Conservation (phyloP, 2,888 invertebrate species). For the Caenorhabditis sp. region DNA sequence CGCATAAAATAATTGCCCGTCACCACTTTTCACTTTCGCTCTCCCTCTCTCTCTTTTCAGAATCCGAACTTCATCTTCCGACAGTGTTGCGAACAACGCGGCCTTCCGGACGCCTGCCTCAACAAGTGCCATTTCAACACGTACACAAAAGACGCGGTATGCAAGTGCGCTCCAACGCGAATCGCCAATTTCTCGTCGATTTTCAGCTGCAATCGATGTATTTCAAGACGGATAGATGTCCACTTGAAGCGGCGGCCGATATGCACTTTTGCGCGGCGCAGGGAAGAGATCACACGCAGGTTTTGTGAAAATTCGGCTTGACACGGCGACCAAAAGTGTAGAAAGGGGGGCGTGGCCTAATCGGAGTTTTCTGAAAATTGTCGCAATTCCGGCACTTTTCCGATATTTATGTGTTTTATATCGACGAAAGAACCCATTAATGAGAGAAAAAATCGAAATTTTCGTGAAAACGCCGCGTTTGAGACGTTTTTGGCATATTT, state of each 20-base stretch:
- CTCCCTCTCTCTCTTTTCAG: conserved; percentile 54
- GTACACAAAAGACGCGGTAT: conserved; percentile 75
- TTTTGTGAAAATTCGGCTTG: no score
- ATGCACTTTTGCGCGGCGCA: conserved; percentile 76
- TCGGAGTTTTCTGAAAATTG: no score
- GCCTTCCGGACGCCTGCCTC: conserved; percentile 76
- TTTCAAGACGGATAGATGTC: conserved; percentile 77
- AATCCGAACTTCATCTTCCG: conserved; percentile 78
- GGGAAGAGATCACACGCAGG: conserved; percentile 66
- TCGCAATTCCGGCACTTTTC: no score
- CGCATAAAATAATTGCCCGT: conserved; percentile 17
- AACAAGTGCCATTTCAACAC: conserved; percentile 76
- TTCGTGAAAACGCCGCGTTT: no score
- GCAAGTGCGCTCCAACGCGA: background rate
- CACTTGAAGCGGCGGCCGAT: conserved; percentile 76
- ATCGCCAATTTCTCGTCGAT: background rate
- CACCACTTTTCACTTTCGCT: conserved; percentile 53
- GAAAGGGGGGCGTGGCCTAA: no score
- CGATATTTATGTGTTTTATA: no score
- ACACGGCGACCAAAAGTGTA: no score
- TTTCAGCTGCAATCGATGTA: conserved; percentile 78
- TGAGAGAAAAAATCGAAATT: no score
- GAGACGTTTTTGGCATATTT: no score
- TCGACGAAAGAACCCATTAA: no score
- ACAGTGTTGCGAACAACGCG: conserved; percentile 77